Conservation (phyloP, 2,797 vertebrate genomes). For the Propithecus perrieri region DNA sequence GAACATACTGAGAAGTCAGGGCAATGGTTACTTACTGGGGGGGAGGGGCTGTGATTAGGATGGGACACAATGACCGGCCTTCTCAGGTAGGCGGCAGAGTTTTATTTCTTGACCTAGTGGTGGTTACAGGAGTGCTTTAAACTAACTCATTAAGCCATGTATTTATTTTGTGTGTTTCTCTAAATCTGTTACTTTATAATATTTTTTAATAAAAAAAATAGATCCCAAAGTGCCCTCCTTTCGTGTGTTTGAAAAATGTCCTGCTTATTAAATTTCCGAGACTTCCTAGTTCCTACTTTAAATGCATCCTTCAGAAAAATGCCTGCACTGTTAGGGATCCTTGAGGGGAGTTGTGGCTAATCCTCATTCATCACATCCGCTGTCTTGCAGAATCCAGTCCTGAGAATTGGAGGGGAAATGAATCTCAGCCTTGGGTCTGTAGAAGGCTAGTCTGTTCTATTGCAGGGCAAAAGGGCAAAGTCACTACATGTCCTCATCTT, state of each 20-base stretch:
- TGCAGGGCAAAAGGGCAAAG: not conserved
- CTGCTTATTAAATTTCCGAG: not conserved
- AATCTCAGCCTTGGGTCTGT: not conserved
- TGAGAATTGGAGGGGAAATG: not conserved
- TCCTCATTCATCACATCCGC: not conserved
- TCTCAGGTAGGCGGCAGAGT: not conserved
- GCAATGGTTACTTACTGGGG: not conserved
- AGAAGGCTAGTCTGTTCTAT: not conserved
- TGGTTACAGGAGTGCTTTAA: not conserved
- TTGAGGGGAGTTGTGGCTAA: not conserved
- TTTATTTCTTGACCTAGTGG: not conserved
- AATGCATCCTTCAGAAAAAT: not conserved
- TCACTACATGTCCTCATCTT: not conserved
- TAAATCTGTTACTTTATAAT: not conserved
- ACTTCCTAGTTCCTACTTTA: not conserved
- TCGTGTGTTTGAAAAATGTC: not conserved
- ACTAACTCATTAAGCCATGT: not conserved
- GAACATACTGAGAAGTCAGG: not conserved
- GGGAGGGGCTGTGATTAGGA: not conserved
- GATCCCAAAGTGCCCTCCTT: not conserved
- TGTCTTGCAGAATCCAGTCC: not conserved
- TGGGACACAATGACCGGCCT: not conserved
- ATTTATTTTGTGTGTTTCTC: not conserved
- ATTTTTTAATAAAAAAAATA: not conserved
- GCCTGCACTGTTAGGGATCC: not conserved